Conservation (phyloP, 2,888 invertebrate species). For the Fragum sueziense region DNA sequence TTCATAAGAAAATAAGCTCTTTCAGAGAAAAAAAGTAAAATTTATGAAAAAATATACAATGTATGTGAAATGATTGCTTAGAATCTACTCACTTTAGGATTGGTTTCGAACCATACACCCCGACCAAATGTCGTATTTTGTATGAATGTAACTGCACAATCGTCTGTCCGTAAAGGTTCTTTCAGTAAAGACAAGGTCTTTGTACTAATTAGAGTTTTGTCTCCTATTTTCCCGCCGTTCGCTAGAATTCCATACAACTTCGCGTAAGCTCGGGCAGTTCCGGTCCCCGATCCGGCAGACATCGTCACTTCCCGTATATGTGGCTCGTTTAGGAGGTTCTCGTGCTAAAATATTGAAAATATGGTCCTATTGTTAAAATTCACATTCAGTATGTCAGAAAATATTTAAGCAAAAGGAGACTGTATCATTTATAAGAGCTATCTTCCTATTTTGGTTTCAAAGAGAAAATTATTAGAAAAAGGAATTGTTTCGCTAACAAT, state of each 20-base stretch:
- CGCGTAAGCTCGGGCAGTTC: slow-evolving; percentile 75
- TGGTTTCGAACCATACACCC: slow-evolving; percentile 23
- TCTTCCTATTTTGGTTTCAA: no score
- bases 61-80: no score
- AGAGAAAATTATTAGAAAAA: no score
- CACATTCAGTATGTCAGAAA: no score
- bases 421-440: no score
- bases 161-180: not conserved
- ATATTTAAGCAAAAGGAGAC: no score
- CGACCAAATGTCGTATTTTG: slow-evolving; percentile 22
- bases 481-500: no score
- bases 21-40: no score
- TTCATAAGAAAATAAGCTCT: no score
- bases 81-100: slow-evolving; percentile 22
- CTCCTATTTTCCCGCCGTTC: slow-evolving; percentile 64
- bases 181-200: not conserved
- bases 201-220: not conserved
- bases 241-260: slow-evolving; percentile 75
- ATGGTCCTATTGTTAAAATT: no score
- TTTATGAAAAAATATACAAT: no score
- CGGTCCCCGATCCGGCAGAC: slow-evolving; percentile 74
- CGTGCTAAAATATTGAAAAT: not conserved
- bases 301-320: slow-evolving; percentile 68
- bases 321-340: slow-evolving; percentile 59
- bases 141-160: not conserved